phyloP scores from a whole-genome alignment of 2,113 vertebrate genomes.

The Calyptommatus sinebrachiatus region DNA sequence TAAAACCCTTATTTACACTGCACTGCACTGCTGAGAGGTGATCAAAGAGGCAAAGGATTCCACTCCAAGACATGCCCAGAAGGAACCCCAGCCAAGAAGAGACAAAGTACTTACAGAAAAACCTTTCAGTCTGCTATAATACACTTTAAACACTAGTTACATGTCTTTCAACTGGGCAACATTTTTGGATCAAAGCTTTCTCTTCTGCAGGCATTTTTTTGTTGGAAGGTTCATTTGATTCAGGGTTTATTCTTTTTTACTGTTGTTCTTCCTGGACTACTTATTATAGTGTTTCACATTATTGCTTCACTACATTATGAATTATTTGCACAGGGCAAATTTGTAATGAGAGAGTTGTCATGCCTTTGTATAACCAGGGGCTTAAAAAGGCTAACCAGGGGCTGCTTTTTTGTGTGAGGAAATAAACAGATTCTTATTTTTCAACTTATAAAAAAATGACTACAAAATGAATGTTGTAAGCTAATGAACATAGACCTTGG shows the following conservation, averaged over 20 bases:
- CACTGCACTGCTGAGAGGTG: slow-evolving; percentile 10
- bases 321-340: too few relatives aligned
- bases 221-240: too few relatives aligned
- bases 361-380: background rate
- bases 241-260: too few relatives aligned
- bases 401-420: background rate
- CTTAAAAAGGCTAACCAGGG: background rate
- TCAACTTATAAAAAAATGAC: background rate
- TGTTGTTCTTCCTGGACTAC: too few relatives aligned
- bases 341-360: too few relatives aligned
- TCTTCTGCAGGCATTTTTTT: too few relatives aligned
- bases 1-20: slow-evolving; percentile 34
- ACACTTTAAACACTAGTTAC: slow-evolving; percentile 12
- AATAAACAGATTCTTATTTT: background rate
- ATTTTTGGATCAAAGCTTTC: background rate
- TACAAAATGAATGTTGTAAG: background rate
- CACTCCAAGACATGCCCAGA: background rate
- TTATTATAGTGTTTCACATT: too few relatives aligned
- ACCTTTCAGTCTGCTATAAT: background rate
- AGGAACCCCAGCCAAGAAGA: background rate
- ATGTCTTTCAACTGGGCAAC: background rate
- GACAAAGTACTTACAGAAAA: background rate
- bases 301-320: too few relatives aligned
- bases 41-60: slow-evolving; percentile 1
- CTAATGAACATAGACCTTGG: too few relatives aligned